Base-by-base conservation (phyloP, 2,113 vertebrate genomes). In the Podarcis cretensis region DNA sequence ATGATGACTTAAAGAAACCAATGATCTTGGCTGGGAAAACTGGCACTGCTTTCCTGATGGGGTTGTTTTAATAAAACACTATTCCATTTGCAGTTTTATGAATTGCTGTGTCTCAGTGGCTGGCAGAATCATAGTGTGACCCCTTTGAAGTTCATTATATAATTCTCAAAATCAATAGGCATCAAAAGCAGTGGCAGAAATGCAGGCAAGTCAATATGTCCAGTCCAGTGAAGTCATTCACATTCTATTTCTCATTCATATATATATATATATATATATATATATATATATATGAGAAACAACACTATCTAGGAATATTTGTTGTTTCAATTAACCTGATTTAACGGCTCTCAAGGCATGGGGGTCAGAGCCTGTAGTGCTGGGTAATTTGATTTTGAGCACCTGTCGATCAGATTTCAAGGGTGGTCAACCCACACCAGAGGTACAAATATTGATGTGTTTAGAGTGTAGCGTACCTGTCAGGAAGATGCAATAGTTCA, bases 321-420 rank as follows among this genome's bases (percentile, higher is more conserved):
- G 87, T 95, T 93, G 83, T 93, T 92, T 95, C 95, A 93, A 93
- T 94, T 93, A 73, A 18, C 81, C 95, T 96, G 93, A 96, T 93
- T 94, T 94, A 83, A 37, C 92, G 91, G 78, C 90, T 94, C 90
- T 94, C 84, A 90, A 90, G 83, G 77, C 80, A 92, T 20, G 88
- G 94, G 95, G 65, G 78, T 77, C 90, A 91, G 86, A 90, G 93
- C 89, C 81, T 59, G 93, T 32, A 12, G 77, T 40, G 35, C 30
- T 75, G 81, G 76, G 77, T 90, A 79, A 94, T 94, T 79, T 96
- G 91, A 92, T 96, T 96, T 96, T 92, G 92, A 89, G 57, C 86
- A 95, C 86, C 89, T 91, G 90, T 83, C 85, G 78, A 91, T 93
- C 85, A 90, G 90, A 86, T 91, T 81, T 73, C 89, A 82, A 95